These are phyloP conservation scores for Hypselothyrea guttata DNA, from an alignment of 2,888 invertebrate species.

Conservation along the genomic window DNA sequence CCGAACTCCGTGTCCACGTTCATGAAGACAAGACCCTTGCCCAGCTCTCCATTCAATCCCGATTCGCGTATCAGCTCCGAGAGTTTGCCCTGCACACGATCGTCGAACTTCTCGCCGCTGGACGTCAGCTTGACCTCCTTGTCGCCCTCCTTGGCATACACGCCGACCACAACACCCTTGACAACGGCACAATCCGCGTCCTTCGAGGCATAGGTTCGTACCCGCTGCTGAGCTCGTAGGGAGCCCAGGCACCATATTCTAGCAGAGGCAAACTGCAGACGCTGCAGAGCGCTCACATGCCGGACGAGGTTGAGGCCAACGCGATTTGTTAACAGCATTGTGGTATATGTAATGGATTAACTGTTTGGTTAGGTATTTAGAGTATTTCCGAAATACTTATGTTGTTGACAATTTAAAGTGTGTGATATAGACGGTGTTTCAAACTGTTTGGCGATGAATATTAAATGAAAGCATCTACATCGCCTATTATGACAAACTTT, in stretches of 20 bases:
- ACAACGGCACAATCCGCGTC: conserved; percentile 36
- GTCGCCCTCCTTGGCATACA: conserved; percentile 83
- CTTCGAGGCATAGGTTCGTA: conserved; percentile 12
- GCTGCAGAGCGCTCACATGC: no score
- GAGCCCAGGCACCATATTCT: neutral
- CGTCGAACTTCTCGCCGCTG: conserved; percentile 83
- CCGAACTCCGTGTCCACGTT: conserved; percentile 85
- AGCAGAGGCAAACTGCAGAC: no score
- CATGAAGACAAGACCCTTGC: conserved; percentile 83
- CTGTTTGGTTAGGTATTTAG: conserved; percentile 10
- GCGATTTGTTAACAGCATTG: conserved; percentile 38
- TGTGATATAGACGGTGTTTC: conserved; percentile 3
- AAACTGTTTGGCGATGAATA: neutral
- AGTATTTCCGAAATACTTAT: conserved; percentile 13
- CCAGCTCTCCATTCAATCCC: conserved; percentile 71
- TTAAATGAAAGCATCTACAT: neutral
- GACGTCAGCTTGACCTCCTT: conserved; percentile 83
- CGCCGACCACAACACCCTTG: conserved; percentile 84
- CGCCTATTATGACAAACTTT: no score
- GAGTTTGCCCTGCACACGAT: conserved; percentile 83
- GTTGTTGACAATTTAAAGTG: conserved; percentile 16
- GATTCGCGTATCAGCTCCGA: conserved; percentile 82
- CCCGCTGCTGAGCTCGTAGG: neutral
- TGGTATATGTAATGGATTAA: conserved; percentile 11
- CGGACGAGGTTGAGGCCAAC: conserved; percentile 11